Percentiles rank a stretch among this genome's conserved stretches.
These are phyloP conservation scores for Drosophila emarginata DNA, from an alignment of 2,888 invertebrate genomes.

Conservation along the genomic window DNA sequence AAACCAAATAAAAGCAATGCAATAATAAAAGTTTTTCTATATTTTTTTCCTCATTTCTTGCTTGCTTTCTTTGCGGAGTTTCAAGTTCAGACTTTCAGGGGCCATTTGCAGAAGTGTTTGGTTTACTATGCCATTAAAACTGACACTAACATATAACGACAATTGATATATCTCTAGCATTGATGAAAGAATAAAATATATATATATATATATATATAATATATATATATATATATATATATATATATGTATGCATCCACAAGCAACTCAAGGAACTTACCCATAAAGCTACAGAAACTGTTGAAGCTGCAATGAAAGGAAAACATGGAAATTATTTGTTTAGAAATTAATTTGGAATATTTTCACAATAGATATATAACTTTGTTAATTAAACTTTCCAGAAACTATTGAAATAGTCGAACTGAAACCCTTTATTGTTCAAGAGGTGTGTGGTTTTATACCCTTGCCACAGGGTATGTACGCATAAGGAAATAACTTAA, in stretches of 20 bases:
- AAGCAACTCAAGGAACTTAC: not conserved
- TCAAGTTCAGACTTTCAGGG: slow-evolving; percentile 51
- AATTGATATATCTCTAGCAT: slow-evolving; percentile 60
- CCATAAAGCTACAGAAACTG: not conserved
- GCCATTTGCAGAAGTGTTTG: slow-evolving; percentile 31
- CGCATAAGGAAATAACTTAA: too few species aligned
- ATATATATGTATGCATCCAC: not conserved
- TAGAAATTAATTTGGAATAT: slow-evolving; percentile 32
- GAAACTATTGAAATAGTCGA: slow-evolving; percentile 44
- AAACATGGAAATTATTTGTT: slow-evolving; percentile 37
- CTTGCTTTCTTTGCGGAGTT: slow-evolving; percentile 55
- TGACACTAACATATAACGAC: slow-evolving; percentile 55
- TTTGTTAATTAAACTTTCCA: slow-evolving; percentile 71
- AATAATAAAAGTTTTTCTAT: slow-evolving; percentile 43
- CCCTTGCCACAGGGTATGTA: not conserved
- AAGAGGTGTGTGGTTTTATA: slow-evolving; percentile 3
- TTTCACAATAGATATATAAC: slow-evolving; percentile 46
- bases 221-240: not conserved
- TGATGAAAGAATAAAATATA: slow-evolving; percentile 36
- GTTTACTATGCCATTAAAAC: slow-evolving; percentile 32
- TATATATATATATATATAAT: not conserved
- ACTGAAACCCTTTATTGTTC: not conserved
- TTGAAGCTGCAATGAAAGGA: not conserved
- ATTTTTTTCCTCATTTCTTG: slow-evolving; percentile 17
- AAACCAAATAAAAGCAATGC: slow-evolving; percentile 46